Evolutionary conservation across 1,140 invertebrate species (phyloP), one percentile per base, ranked within the genome.

Genomic region (Leptoteleia sp.): DNA sequence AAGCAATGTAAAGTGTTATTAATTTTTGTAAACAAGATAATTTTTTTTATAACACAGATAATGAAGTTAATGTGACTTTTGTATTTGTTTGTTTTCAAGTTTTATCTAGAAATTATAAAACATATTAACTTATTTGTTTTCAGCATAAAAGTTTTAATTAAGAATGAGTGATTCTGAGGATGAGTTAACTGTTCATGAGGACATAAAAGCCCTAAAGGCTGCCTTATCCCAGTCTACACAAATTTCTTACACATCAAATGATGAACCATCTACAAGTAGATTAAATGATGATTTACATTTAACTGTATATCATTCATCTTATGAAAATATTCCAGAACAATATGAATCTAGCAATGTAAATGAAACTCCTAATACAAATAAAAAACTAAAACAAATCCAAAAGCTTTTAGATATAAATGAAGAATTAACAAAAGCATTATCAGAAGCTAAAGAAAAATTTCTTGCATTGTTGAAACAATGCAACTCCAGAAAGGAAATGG

Each of bases 201-300:
- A 89, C 4, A 87, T 87, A 29, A 27, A 77, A 57, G 83, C 81
- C 7, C 61, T 89, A 9, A 67, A 88, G 59, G 64, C 81, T 77
- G 82, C 68, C 6, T 68, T 86, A 11, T 55, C 65, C 9, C 13
- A 67, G 9, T 7, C 62, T 15, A 47, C 70, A 3, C 29, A 48
- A 47, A 2, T 1, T 3, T 0, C 7, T 4, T 29, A 0, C 7
- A 1, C 19, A 22, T 3, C 9, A 13, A n/a, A n/a, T n/a, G 9
- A 15, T 1, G 19, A 70, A 12, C 43, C 71, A 19, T 68, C 67
- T 1, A 68, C 71, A 8, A 68, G 71, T 13, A 33, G 48, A 71
- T 45, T 27, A 8, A 22, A 55, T 11, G 25, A 73, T 9, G 16
- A 31, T 43, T 22, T 47, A n/a, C 45, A n/a, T 9, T 0, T 31